These are phyloP conservation scores for Drosophila subsilvestris DNA, from an alignment of 2,888 invertebrate species.

Conservation along the genomic window DNA sequence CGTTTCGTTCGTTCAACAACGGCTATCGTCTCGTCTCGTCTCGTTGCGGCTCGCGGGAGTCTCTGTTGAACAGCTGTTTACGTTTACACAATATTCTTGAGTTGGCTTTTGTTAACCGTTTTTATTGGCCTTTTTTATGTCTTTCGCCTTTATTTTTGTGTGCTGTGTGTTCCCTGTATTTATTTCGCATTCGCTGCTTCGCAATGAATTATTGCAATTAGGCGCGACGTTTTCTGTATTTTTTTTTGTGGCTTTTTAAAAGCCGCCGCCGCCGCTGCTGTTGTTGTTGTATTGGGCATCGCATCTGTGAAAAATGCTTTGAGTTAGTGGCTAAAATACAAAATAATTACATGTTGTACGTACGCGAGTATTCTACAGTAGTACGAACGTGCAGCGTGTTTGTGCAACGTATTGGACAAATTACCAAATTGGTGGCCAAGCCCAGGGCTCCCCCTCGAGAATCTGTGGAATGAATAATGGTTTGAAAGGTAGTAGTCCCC, in stretches of 20 bases:
- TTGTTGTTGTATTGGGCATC: neutral
- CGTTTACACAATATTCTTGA: constrained; percentile 63
- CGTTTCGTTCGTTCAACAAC: constrained; percentile 19
- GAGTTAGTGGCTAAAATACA: constrained; percentile 67
- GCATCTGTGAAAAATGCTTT: constrained; percentile 43
- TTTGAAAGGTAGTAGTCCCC: neutral
- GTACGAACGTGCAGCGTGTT: constrained; percentile 2
- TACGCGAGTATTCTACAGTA: neutral
- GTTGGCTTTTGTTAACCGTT: constrained; percentile 33
- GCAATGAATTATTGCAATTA: constrained; percentile 78
- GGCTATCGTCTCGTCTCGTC: constrained; percentile 28
- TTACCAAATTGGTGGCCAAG: constrained; percentile 18
- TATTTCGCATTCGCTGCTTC: constrained; percentile 43
- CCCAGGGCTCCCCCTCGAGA: neutral
- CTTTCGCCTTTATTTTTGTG: constrained; percentile 57
- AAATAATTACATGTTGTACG: constrained; percentile 61
- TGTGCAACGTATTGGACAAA: constrained; percentile 12
- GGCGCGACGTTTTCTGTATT: constrained; percentile 54
- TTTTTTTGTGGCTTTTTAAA: constrained; percentile 68
- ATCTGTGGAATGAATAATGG: constrained; percentile 18
- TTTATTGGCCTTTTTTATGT: constrained; percentile 71
- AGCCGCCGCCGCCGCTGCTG: constrained; percentile 60
- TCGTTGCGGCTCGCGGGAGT: constrained; percentile 47
- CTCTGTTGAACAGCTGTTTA: constrained; percentile 66
- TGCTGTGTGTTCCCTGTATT: constrained; percentile 18